Percentiles rank a stretch among this genome's conserved stretches.
These are phyloP conservation scores for Chondrilla cf. caribensis DNA, from an alignment of 37 sponge, comb jelly and placozoan genomes.

Conservation along the genomic window DNA sequence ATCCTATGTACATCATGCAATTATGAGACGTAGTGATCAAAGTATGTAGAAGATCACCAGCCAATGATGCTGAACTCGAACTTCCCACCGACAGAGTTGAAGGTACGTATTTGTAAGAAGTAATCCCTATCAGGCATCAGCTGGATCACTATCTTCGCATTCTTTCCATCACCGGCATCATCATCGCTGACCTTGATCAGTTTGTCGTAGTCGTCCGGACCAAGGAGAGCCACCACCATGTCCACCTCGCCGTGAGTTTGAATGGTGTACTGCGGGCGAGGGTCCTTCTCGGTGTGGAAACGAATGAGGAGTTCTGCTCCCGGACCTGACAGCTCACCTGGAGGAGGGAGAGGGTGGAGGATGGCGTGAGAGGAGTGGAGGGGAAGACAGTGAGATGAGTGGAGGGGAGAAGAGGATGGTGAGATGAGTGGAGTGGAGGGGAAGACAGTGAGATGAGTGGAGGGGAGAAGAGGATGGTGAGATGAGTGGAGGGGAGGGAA, in stretches of 20 bases:
- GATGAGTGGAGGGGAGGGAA: no score
- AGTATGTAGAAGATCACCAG: no score
- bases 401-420: no score
- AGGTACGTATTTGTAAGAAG: constrained; percentile 54
- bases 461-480: no score
- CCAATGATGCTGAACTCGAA: constrained; percentile 58
- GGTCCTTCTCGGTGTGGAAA: constrained; percentile 37
- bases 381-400: no score
- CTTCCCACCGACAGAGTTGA: constrained; percentile 51
- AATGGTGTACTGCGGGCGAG: constrained; percentile 55
- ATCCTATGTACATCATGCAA: no score
- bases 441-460: no score
- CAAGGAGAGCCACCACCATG: constrained; percentile 52
- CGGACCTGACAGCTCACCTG: constrained; percentile 54
- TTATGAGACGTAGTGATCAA: no score
- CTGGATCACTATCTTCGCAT: constrained; percentile 42
- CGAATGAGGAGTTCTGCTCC: constrained; percentile 53
- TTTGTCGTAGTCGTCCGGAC: constrained; percentile 60
- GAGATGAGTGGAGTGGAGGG: no score
- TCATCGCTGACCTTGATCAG: constrained; percentile 48
- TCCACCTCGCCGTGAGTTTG: constrained; percentile 48
- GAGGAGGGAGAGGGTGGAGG: neutral
- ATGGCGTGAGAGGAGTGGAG: no score
- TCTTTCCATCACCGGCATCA: constrained; percentile 44
- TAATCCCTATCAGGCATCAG: constrained; percentile 61